Evolutionary conservation across 2,113 vertebrate genomes (phyloP).

Genomic region (Cephalophus harveyi): DNA sequence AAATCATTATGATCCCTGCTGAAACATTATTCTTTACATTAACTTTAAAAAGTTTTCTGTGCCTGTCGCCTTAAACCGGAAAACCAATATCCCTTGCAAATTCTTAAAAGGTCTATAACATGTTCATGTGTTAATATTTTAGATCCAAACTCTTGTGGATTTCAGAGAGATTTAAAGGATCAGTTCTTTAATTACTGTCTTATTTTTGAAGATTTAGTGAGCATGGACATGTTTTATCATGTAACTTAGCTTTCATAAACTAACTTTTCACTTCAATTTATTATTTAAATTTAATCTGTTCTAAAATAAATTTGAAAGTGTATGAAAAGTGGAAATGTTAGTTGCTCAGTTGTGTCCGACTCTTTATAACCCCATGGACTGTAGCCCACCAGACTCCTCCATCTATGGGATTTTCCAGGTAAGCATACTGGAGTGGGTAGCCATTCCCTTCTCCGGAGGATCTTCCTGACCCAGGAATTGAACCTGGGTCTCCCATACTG

Average conservation of each 20-base stretch:
- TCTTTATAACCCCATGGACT: background rate
- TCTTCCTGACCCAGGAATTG: background rate
- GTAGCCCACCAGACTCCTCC: background rate
- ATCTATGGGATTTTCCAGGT: background rate
- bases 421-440: background rate
- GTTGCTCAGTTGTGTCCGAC: background rate
- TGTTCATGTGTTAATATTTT: background rate
- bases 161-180: background rate
- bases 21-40: conserved; percentile 21
- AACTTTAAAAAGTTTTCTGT: background rate
- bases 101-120: background rate
- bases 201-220: background rate
- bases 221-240: background rate
- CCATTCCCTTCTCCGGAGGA: background rate
- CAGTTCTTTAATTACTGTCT: background rate
- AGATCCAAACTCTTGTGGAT: background rate
- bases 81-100: background rate
- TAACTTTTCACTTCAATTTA: background rate
- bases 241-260: background rate
- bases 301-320: background rate
- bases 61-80: background rate
- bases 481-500: background rate
- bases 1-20: conserved; percentile 36
- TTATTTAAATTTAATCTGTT: background rate
- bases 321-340: background rate